These are phyloP conservation scores for Arbacia lixula DNA, from an alignment of 53 echinoderm and acorn worm species.

Conservation along the genomic window DNA sequence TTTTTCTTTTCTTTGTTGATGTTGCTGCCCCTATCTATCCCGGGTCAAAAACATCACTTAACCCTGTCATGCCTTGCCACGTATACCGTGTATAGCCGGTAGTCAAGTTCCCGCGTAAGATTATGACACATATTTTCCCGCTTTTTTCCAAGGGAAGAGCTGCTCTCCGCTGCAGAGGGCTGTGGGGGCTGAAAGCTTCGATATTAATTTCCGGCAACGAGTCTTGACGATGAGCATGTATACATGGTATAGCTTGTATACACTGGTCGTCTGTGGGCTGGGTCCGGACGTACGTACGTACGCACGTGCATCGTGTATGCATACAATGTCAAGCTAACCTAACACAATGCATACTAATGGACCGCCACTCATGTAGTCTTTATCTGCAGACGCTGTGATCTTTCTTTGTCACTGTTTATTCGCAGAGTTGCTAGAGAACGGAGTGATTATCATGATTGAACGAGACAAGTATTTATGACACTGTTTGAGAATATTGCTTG, in stretches of 20 bases:
- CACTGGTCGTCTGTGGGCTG: neutral
- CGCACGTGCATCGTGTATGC: conserved; percentile 24
- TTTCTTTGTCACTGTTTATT: too few relatives aligned
- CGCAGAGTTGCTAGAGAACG: too few relatives aligned
- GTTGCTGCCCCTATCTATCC: too few relatives aligned
- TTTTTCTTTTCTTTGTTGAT: too few relatives aligned
- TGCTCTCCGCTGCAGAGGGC: conserved; percentile 3
- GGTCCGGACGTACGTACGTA: neutral
- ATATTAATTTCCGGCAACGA: conserved; percentile 45
- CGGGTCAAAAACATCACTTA: too few relatives aligned
- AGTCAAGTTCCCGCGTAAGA: neutral
- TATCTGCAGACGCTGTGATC: neutral
- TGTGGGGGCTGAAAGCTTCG: conserved; percentile 5
- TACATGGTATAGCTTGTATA: too few relatives aligned
- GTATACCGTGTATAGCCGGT: too few relatives aligned
- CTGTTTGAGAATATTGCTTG: too few relatives aligned
- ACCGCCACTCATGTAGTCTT: neutral
- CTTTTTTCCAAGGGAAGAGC: neutral
- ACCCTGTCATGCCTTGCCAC: too few relatives aligned
- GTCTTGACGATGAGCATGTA: conserved; percentile 4
- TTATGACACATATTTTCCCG: conserved; percentile 40
- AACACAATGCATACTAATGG: neutral
- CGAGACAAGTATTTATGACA: too few relatives aligned
- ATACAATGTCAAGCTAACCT: conserved; percentile 7
- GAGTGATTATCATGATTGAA: too few relatives aligned